A percentile compares a stretch with the other conserved stretches of the same genome.
Conservation (phyloP, 2,113 vertebrate genomes). For the Rhinoderma darwinii region DNA sequence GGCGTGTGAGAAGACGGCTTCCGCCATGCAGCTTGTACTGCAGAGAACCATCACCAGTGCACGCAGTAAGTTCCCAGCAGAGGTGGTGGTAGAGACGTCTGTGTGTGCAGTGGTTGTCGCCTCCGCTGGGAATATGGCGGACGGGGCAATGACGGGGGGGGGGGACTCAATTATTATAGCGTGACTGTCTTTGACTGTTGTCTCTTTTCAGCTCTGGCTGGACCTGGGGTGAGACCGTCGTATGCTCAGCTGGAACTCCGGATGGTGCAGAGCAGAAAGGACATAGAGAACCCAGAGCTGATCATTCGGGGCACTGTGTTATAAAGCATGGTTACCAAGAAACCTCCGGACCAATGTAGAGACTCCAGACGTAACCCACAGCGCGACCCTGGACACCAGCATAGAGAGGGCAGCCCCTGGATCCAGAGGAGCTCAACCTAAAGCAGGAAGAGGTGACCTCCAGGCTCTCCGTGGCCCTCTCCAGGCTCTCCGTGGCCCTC, state of each 20-base stretch:
- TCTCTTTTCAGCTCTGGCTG: slow-evolving; percentile 80
- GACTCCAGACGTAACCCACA: too few species aligned
- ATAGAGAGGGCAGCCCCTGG: neutral
- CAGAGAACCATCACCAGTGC: slow-evolving; percentile 91
- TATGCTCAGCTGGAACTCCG: slow-evolving; percentile 92
- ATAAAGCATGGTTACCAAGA: slow-evolving; percentile 68
- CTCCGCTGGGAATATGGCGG: neutral
- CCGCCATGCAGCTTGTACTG: slow-evolving; percentile 95
- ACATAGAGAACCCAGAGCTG: slow-evolving; percentile 95
- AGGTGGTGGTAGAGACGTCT: neutral
- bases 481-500: too few species aligned
- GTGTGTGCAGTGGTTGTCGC: neutral
- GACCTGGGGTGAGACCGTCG: slow-evolving; percentile 86
- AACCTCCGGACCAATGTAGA: slow-evolving; percentile 15
- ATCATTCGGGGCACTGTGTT: slow-evolving; percentile 88
- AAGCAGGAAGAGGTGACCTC: neutral
- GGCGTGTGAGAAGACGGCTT: slow-evolving; percentile 97
- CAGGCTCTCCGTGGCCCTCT: neutral
- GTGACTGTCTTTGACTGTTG: slow-evolving; percentile 28
- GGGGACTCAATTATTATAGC: neutral
- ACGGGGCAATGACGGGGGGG: neutral
- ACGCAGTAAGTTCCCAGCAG: slow-evolving; percentile 76
- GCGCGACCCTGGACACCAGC: neutral
- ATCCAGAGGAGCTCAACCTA: neutral
- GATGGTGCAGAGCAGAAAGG: slow-evolving; percentile 96